phyloP scores from a whole-genome alignment of 2,888 invertebrate genomes.

The Ennomos quercinarius region DNA sequence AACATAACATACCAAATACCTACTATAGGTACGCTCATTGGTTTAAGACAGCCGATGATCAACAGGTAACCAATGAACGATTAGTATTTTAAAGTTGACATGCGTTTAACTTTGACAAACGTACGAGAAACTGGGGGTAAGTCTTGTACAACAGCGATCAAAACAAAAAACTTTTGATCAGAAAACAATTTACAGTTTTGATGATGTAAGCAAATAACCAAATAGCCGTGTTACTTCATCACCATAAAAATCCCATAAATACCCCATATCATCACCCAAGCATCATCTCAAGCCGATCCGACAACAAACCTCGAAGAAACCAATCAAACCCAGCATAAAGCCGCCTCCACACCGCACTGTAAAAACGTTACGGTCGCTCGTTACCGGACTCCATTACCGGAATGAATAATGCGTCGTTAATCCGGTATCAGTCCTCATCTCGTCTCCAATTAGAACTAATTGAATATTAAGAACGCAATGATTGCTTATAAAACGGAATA shows the following conservation, averaged over 20 bases:
- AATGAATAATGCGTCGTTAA: constrained; percentile 74
- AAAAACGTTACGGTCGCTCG: constrained; percentile 68
- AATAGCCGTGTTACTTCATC: constrained; percentile 10
- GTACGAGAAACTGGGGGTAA: too few species aligned
- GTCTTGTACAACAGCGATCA: too few species aligned
- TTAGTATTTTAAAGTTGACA: too few species aligned
- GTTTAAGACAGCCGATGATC: too few species aligned
- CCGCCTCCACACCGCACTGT: constrained; percentile 52
- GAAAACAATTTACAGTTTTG: not conserved
- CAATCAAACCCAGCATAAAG: constrained; percentile 42
- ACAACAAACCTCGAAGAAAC: constrained; percentile 8
- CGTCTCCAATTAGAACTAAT: constrained; percentile 72
- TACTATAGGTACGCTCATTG: too few species aligned
- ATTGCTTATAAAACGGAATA: constrained; percentile 73
- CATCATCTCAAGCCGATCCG: constrained; percentile 15
- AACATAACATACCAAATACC: too few species aligned
- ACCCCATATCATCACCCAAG: constrained; percentile 26
- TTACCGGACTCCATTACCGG: constrained; percentile 74
- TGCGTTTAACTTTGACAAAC: too few species aligned
- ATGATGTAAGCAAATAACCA: too few species aligned
- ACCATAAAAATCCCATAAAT: constrained; percentile 25
- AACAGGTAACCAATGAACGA: too few species aligned
- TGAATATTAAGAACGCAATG: constrained; percentile 75
- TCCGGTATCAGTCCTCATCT: constrained; percentile 69
- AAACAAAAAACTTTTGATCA: not conserved